These are phyloP conservation scores for Lytechinus pictus DNA, from an alignment of 35 echinoderm and acorn worm genomes.

Conservation along the genomic window DNA sequence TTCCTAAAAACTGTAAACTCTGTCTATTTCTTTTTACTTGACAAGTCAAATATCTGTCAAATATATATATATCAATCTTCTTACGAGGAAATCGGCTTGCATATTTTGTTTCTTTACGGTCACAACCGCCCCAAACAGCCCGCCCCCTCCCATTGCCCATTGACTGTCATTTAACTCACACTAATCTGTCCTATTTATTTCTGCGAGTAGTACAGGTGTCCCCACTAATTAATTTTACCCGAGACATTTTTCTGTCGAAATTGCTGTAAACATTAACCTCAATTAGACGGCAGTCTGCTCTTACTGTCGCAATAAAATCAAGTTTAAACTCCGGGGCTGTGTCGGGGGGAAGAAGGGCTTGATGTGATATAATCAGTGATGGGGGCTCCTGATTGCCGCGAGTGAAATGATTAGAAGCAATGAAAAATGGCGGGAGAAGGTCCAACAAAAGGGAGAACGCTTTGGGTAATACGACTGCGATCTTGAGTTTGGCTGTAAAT, in stretches of 20 bases:
- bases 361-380: conserved; percentile 5
- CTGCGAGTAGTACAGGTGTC: conserved; percentile 25
- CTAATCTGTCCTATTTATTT: conserved; percentile 41
- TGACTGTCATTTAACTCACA: neutral
- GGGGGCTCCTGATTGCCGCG: conserved; percentile 6
- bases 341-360: neutral
- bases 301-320: conserved; percentile 23
- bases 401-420: conserved; percentile 43
- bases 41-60: neutral
- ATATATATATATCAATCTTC: neutral
- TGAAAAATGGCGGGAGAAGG: neutral
- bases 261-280: conserved; percentile 42
- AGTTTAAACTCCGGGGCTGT: conserved; percentile 23
- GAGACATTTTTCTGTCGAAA: conserved; percentile 18
- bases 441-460: neutral
- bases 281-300: conserved; percentile 29
- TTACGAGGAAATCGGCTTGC: neutral
- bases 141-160: neutral
- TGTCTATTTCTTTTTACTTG: neutral
- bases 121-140: neutral
- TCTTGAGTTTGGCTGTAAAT: neutral
- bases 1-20: neutral
- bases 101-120: neutral
- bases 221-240: conserved; percentile 1
- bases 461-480: neutral